Conservation (phyloP, 2,888 invertebrate genomes). For the Lissocephala sabroskyi region DNA sequence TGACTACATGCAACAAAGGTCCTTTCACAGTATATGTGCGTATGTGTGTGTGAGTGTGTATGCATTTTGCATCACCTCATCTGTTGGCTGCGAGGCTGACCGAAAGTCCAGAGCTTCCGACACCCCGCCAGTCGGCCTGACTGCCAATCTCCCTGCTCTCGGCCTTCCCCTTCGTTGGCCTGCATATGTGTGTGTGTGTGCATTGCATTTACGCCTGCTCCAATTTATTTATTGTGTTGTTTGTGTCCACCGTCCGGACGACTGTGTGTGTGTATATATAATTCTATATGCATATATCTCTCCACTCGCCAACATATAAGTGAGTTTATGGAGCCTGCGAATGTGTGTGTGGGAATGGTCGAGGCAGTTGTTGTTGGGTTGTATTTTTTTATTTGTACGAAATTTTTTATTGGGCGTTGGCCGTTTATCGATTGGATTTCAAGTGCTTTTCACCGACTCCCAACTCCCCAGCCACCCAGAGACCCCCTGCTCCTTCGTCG, state of each 20-base stretch:
- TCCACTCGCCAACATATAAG: constrained; percentile 8
- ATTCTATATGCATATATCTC: constrained; percentile 15
- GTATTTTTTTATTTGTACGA: constrained; percentile 19
- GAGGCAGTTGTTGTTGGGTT: constrained; percentile 9
- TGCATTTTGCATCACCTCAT: not conserved
- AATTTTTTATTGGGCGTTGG: constrained; percentile 55
- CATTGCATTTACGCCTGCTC: constrained; percentile 57
- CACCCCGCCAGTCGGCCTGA: no score
- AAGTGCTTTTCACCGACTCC: constrained; percentile 26
- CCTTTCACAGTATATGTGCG: constrained; percentile 23
- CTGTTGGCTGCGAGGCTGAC: no score
- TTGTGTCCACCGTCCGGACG: constrained; percentile 2
- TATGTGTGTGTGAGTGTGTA: not conserved
- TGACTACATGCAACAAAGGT: constrained; percentile 32
- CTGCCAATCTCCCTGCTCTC: no score
- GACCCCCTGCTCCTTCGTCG: no score
- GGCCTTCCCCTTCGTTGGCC: not conserved
- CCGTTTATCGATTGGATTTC: constrained; percentile 51
- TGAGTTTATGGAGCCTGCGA: constrained; percentile 35
- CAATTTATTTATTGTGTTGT: constrained; percentile 59
- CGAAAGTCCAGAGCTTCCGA: no score
- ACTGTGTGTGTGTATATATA: not conserved
- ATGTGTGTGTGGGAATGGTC: constrained; percentile 37
- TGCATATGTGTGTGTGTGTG: constrained; percentile 8
- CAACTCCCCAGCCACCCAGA: no score